Conservation (phyloP, 2,797 vertebrate species). For the Amphiprion clarkii region DNA sequence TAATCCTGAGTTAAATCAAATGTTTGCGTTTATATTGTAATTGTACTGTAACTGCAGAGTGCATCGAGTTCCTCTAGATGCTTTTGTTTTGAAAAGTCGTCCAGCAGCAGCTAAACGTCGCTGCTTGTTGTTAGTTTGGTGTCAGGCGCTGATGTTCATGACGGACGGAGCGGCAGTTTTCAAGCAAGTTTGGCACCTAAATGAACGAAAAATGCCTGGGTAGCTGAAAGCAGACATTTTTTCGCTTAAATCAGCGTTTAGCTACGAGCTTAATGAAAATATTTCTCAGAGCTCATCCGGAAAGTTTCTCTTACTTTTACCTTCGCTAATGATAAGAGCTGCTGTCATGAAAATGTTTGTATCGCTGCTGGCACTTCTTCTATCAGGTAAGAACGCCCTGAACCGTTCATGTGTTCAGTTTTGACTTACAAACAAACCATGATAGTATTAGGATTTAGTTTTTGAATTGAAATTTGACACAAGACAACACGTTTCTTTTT, state of each 20-base stretch:
- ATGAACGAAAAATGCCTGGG: background rate
- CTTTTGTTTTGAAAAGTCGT: conserved; percentile 27
- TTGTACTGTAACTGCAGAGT: background rate
- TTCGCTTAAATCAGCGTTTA: no score
- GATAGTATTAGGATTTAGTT: no score
- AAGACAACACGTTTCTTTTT: no score
- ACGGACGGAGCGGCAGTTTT: background rate
- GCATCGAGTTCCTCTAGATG: background rate
- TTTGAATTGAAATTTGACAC: no score
- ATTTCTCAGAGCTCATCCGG: background rate
- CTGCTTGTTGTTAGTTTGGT: background rate
- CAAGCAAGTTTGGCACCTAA: background rate
- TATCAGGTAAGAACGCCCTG: conserved; percentile 44
- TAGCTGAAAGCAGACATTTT: background rate
- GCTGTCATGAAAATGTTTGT: background rate
- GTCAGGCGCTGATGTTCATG: background rate
- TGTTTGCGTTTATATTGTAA: background rate
- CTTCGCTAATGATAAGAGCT: background rate
- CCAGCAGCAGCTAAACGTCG: background rate
- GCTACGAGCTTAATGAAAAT: background rate
- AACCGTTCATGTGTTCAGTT: background rate
- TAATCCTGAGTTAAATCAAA: no score
- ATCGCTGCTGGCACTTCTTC: conserved; percentile 5
- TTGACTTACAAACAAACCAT: background rate
- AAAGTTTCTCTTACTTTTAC: background rate